These are phyloP conservation scores for Holacanthella duospinosa DNA, from an alignment of 2,888 invertebrate genomes.

Conservation along the genomic window DNA sequence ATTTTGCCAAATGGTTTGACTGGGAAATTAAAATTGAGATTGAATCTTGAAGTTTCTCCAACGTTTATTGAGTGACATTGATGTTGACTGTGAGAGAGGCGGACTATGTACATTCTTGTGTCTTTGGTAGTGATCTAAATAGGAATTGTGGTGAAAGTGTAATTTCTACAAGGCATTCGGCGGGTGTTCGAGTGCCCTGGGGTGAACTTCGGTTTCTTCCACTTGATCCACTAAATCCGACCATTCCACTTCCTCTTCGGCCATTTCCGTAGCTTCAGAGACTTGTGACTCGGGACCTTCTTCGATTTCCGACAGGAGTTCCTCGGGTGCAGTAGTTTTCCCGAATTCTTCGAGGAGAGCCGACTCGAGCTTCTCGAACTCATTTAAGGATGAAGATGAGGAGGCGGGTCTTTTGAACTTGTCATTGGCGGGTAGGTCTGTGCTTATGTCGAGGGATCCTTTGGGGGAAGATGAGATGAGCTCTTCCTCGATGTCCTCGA, in stretches of 20 bases:
- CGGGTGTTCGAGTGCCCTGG: neutral
- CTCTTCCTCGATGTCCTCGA: constrained; percentile 36
- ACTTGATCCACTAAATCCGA: neutral
- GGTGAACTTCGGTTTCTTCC: neutral
- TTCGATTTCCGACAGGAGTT: constrained; percentile 50
- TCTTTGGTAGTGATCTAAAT: no score
- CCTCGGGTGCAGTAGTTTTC: constrained; percentile 81
- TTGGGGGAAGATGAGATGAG: constrained; percentile 16
- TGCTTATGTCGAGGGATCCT: constrained; percentile 56
- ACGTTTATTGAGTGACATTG: no score
- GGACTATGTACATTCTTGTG: no score
- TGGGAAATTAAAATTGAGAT: no score
- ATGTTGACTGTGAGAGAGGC: no score
- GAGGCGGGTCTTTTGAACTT: constrained; percentile 31
- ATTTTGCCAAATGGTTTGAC: no score
- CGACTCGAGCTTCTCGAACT: constrained; percentile 82
- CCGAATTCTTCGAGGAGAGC: constrained; percentile 77
- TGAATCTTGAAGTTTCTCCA: no score
- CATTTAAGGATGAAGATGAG: constrained; percentile 42
- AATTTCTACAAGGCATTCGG: neutral
- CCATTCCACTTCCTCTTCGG: neutral
- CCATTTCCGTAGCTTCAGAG: constrained; percentile 46
- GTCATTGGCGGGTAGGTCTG: constrained; percentile 51
- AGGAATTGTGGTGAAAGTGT: no score
- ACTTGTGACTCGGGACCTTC: constrained; percentile 44